These are phyloP conservation scores for Ophonus ardosiacus DNA, from an alignment of 2,888 invertebrate genomes.

Conservation along the genomic window DNA sequence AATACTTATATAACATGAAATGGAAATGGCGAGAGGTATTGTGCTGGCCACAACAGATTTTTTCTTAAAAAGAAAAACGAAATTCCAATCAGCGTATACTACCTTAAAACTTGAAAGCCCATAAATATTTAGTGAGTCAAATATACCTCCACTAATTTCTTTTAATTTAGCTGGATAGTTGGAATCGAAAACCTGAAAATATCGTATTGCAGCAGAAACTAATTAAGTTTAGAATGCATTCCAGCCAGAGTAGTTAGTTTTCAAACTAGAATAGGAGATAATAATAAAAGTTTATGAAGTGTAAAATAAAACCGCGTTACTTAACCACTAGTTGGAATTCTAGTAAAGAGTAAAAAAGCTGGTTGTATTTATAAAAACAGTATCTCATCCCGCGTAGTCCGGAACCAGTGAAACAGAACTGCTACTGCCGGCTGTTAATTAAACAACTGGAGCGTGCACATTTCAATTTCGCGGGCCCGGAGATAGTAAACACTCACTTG, in stretches of 20 bases:
- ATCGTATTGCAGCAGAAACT: constrained; percentile 11
- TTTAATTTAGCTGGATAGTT: not conserved
- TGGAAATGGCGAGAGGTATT: too few relatives aligned
- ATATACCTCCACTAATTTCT: not conserved
- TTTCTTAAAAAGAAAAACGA: too few relatives aligned
- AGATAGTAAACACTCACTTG: constrained; percentile 63
- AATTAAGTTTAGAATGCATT: constrained; percentile 18
- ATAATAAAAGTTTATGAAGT: constrained; percentile 31
- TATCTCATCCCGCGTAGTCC: constrained; percentile 2
- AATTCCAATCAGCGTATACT: too few relatives aligned
- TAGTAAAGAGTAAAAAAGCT: constrained; percentile 25
- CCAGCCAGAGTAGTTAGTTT: not conserved
- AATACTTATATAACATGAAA: too few relatives aligned
- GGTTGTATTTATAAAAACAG: constrained; percentile 40
- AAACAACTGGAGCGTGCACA: constrained; percentile 57
- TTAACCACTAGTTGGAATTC: not conserved
- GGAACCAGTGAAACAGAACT: constrained; percentile 39
- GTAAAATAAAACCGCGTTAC: constrained; percentile 28
- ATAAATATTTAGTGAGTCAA: not conserved
- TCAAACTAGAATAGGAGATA: constrained; percentile 30
- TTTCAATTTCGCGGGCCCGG: constrained; percentile 61
- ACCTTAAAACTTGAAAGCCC: not conserved
- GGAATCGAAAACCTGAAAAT: not conserved
- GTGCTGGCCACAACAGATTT: too few relatives aligned
- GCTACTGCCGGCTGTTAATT: constrained; percentile 52